Evolutionary conservation across 37 sponge, comb jelly and placozoan genomes (phyloP).

Genomic region (Cladorhizidae sp.): DNA sequence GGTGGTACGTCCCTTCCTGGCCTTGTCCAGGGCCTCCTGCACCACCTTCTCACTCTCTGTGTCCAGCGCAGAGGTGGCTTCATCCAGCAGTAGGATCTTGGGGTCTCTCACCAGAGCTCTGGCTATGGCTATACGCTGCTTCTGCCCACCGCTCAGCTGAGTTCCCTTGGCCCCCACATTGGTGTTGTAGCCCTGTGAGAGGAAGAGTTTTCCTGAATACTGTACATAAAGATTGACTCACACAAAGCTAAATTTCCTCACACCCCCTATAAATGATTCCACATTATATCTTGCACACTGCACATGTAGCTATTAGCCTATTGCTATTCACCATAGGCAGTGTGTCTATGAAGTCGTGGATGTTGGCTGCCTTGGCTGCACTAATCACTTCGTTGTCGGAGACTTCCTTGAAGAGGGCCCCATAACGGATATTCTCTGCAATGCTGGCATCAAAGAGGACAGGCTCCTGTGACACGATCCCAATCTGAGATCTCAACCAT

Average conservation of each 20-base stretch:
- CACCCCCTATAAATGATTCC: neutral
- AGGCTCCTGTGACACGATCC: conserved; percentile 90
- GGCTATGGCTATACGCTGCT: conserved; percentile 80
- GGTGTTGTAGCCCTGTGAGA: conserved; percentile 65
- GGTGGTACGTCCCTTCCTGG: conserved; percentile 78
- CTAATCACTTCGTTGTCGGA: conserved; percentile 76
- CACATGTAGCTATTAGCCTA: too few species aligned
- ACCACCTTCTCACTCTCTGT: conserved; percentile 87
- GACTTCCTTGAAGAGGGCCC: conserved; percentile 80
- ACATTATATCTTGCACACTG: too few species aligned
- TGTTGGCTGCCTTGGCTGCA: conserved; percentile 92
- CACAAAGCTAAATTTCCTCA: neutral
- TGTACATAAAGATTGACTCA: too few species aligned
- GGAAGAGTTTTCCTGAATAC: too few species aligned
- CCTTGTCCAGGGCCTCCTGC: conserved; percentile 83
- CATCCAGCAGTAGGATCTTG: conserved; percentile 77
- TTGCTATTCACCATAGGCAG: conserved; percentile 54
- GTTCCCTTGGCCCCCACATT: conserved; percentile 60
- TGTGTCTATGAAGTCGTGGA: conserved; percentile 85
- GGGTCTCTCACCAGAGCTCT: conserved; percentile 76
- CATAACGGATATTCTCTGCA: conserved; percentile 96
- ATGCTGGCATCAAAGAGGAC: conserved; percentile 80
- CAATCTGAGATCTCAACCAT: conserved; percentile 86
- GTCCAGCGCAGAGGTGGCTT: conserved; percentile 86
- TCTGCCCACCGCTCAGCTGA: conserved; percentile 81